Evolutionary conservation across 1,140 invertebrate genomes (phyloP).

Genomic region (Brachionus sp.): DNA sequence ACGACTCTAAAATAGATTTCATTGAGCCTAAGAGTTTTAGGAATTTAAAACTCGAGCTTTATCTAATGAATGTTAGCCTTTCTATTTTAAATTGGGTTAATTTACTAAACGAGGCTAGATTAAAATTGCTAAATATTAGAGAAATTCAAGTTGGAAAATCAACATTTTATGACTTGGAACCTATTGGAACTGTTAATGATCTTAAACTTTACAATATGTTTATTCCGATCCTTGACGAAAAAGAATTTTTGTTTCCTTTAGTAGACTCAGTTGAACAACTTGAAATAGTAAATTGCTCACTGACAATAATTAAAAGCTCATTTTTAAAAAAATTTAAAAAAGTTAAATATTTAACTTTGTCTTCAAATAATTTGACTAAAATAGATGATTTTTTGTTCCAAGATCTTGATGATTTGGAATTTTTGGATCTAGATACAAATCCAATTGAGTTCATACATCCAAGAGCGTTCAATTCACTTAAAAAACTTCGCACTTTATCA

Average conservation of each 20-base stretch:
- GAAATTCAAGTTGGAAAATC: neutral
- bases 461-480: neutral
- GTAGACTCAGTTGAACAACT: neutral
- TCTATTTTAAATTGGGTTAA: constrained; percentile 7
- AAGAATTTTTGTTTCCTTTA: neutral
- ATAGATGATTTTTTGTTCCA: neutral
- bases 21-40: neutral
- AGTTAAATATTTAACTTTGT: constrained; percentile 2
- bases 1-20: neutral
- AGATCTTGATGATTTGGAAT: neutral
- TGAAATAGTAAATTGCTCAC: constrained; percentile 1
- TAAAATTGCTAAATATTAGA: constrained; percentile 39
- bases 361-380: constrained; percentile 2
- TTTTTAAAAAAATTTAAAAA: neutral
- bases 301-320: neutral
- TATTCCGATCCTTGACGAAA: neutral
- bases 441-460: constrained; percentile 6
- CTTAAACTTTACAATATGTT: neutral
- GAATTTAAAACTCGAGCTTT: neutral
- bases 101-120: neutral
- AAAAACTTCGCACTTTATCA: neutral
- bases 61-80: neutral
- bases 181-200: neutral
- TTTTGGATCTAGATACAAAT: neutral
- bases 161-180: neutral